These are phyloP conservation scores for Alexandromys oeconomus DNA, from an alignment of 2,797 vertebrate genomes.

Conservation along the genomic window DNA sequence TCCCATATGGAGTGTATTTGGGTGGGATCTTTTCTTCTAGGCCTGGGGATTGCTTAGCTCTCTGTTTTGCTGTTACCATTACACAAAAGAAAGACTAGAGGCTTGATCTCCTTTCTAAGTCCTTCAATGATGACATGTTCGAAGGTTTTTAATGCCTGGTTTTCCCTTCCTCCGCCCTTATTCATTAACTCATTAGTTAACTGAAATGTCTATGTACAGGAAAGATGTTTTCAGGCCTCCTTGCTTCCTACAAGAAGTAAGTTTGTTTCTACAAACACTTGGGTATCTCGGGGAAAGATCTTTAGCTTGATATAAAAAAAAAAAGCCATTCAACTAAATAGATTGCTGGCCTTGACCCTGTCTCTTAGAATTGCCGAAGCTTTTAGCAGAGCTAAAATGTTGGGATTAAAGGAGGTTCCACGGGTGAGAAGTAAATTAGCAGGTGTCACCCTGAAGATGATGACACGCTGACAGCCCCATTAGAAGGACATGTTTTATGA, in stretches of 20 bases:
- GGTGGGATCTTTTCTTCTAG: conserved; percentile 35
- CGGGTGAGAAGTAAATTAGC: conserved; percentile 79
- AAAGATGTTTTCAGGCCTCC: conserved; percentile 33
- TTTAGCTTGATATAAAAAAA: conserved; percentile 35
- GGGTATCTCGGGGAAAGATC: conserved; percentile 22
- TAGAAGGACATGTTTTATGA: conserved; percentile 73
- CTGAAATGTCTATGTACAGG: conserved; percentile 58
- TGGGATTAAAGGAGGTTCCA: conserved; percentile 65
- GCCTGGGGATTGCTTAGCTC: neutral
- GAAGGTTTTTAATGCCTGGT: conserved; percentile 41
- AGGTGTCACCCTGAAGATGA: conserved; percentile 73
- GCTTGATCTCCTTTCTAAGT: conserved; percentile 48
- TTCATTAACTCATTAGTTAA: conserved; percentile 58
- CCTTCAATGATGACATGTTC: conserved; percentile 27
- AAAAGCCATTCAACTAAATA: conserved; percentile 59
- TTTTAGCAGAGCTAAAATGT: conserved; percentile 77
- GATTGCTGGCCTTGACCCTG: conserved; percentile 69
- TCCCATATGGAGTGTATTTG: neutral
- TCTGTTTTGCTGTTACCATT: conserved; percentile 34
- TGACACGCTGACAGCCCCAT: conserved; percentile 72
- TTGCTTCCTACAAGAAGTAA: conserved; percentile 54
- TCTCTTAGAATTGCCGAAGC: conserved; percentile 64
- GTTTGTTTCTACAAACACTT: conserved; percentile 41
- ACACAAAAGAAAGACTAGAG: neutral
- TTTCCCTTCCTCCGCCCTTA: conserved; percentile 24